Percentiles rank a stretch among this genome's conserved stretches.
These are phyloP conservation scores for Pardosa pseudoannulata DNA, from an alignment of 2,888 invertebrate species.

Conservation along the genomic window DNA sequence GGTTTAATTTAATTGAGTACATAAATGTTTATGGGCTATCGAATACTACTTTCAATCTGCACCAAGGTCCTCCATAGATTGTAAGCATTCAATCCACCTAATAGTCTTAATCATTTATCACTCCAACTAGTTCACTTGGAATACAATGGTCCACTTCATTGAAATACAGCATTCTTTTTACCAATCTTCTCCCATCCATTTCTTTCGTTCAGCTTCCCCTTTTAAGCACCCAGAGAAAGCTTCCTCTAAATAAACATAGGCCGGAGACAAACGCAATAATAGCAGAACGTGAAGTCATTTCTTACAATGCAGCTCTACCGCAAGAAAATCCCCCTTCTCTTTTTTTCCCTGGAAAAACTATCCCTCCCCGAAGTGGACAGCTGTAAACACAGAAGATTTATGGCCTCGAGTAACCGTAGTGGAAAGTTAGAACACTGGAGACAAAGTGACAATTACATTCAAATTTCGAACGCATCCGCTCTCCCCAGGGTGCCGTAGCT, in stretches of 20 bases:
- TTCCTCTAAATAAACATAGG: background rate
- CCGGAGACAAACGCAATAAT: background rate
- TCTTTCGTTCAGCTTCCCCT: too few species aligned
- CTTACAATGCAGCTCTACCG: background rate
- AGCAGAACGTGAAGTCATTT: background rate
- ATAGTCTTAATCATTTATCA: too few species aligned
- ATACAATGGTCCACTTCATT: too few species aligned
- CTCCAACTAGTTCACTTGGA: too few species aligned
- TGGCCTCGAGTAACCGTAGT: conserved; percentile 23
- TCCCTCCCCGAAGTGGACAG: conserved; percentile 7
- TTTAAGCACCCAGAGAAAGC: background rate
- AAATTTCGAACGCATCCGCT: conserved; percentile 14
- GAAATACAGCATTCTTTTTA: background rate
- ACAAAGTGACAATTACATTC: conserved; percentile 52
- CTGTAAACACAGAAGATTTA: conserved; percentile 44
- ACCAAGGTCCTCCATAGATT: too few species aligned
- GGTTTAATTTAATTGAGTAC: too few species aligned
- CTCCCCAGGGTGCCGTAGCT: background rate
- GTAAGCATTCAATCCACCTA: too few species aligned
- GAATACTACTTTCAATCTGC: too few species aligned
- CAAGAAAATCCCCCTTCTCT: background rate
- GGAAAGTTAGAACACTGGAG: conserved; percentile 4
- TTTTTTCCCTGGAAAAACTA: background rate
- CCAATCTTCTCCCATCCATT: background rate
- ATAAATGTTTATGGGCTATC: too few species aligned